Percentiles rank a stretch among this genome's conserved stretches.
phyloP scores from a whole-genome alignment of 2,888 invertebrate genomes.

The Strigamia transsilvanica region DNA sequence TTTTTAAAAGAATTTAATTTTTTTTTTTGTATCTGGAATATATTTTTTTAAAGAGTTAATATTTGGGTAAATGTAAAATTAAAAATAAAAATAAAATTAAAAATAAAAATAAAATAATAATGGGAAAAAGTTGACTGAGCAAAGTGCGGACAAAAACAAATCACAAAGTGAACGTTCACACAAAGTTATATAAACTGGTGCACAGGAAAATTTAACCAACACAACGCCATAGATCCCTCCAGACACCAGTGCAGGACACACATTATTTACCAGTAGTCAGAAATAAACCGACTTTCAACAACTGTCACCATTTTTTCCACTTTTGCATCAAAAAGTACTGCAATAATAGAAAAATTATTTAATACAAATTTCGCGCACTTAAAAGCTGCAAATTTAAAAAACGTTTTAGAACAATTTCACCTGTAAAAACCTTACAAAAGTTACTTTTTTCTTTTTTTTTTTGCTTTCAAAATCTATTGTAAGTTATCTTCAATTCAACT shows the following conservation, averaged over 20 bases:
- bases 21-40: not conserved
- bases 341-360: constrained; percentile 21
- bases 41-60: not conserved
- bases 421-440: constrained; percentile 17
- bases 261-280: constrained; percentile 2
- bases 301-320: constrained; percentile 36
- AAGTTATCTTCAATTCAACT: constrained; percentile 13
- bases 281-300: constrained; percentile 38
- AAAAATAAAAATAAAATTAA: not conserved
- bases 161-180: constrained; percentile 39
- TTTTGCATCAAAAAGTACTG: constrained; percentile 41
- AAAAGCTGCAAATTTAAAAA: constrained; percentile 35
- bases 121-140: constrained; percentile 31
- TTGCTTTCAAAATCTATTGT: not conserved
- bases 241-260: constrained; percentile 18
- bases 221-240: not conserved
- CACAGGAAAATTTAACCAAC: constrained; percentile 22
- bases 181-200: constrained; percentile 26
- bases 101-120: not conserved
- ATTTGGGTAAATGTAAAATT: not conserved
- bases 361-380: constrained; percentile 26
- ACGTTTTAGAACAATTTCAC: not conserved
- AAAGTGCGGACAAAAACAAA: constrained; percentile 41
- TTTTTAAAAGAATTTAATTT: not conserved
- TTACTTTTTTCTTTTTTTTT: not conserved